Percentiles rank a stretch among this genome's conserved stretches.
phyloP scores from a whole-genome alignment of 2,888 invertebrate species.

The Phania funesta region DNA sequence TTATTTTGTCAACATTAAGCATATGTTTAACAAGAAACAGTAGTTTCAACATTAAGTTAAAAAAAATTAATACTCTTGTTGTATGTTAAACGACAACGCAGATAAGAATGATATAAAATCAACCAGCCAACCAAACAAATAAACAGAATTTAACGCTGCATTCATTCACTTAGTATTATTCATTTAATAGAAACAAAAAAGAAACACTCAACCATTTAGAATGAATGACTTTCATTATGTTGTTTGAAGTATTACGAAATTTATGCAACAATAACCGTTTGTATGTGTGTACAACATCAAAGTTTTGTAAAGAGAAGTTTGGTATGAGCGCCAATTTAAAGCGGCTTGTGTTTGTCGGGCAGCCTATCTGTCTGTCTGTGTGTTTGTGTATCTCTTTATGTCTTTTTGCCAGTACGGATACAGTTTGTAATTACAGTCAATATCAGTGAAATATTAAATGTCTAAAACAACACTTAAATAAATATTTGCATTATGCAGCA shows the following conservation, averaged over 20 bases:
- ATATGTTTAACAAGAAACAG: slow-evolving; percentile 54
- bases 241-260: slow-evolving; percentile 54
- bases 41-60: slow-evolving; percentile 28
- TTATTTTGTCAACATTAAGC: slow-evolving; percentile 58
- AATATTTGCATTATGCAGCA: slow-evolving; percentile 50
- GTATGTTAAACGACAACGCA: neutral
- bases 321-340: slow-evolving; percentile 44
- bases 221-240: slow-evolving; percentile 33
- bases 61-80: slow-evolving; percentile 17
- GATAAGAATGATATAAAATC: slow-evolving; percentile 25
- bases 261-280: slow-evolving; percentile 53
- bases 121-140: slow-evolving; percentile 26
- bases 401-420: slow-evolving; percentile 14
- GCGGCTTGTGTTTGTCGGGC: slow-evolving; percentile 23
- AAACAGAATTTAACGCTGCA: slow-evolving; percentile 45
- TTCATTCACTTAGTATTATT: slow-evolving; percentile 36
- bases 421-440: slow-evolving; percentile 53
- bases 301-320: slow-evolving; percentile 45
- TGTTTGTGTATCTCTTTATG: slow-evolving; percentile 12
- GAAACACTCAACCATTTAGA: neutral
- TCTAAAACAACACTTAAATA: slow-evolving; percentile 51
- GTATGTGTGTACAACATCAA: slow-evolving; percentile 46
- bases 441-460: slow-evolving; percentile 57
- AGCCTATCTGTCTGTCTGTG: neutral
- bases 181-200: slow-evolving; percentile 19